These are phyloP conservation scores for Tragelaphus scriptus DNA, from an alignment of 2,113 vertebrate species.

Conservation along the genomic window DNA sequence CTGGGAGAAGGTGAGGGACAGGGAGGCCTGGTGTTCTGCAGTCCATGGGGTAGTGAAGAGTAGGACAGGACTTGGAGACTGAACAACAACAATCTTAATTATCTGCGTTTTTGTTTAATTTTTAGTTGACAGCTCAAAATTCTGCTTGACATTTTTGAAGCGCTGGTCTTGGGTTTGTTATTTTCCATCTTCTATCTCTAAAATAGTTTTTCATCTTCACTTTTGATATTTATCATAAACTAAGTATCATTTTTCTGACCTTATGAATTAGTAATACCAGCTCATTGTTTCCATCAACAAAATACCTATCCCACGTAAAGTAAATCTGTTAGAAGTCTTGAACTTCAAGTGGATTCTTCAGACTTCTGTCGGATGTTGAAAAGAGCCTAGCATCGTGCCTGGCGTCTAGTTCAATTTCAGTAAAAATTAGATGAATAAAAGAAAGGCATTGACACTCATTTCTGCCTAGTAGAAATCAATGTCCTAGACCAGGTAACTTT, in stretches of 20 bases:
- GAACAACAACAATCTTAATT: not conserved
- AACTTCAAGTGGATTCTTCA: not conserved
- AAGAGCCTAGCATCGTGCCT: not conserved
- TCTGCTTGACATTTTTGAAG: not conserved
- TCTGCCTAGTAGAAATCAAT: not conserved
- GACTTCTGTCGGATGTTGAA: not conserved
- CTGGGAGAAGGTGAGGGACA: not conserved
- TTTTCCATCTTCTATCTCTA: not conserved
- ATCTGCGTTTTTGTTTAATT: not conserved
- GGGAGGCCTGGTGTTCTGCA: not conserved
- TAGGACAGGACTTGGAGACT: not conserved
- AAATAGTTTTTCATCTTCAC: not conserved
- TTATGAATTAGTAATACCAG: not conserved
- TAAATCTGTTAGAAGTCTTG: not conserved
- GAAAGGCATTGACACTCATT: fast-evolving
- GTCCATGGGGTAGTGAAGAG: not conserved
- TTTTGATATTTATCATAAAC: not conserved
- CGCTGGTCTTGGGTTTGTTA: fast-evolving
- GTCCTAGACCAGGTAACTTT: not conserved
- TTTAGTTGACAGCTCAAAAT: not conserved
- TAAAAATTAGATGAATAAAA: not conserved
- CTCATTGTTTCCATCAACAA: not conserved
- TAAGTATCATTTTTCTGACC: not conserved
- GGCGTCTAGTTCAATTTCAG: not conserved
- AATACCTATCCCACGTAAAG: not conserved